Evolutionary conservation across 2,888 invertebrate genomes (phyloP).

Genomic region (Phyllotreta cruciferae): DNA sequence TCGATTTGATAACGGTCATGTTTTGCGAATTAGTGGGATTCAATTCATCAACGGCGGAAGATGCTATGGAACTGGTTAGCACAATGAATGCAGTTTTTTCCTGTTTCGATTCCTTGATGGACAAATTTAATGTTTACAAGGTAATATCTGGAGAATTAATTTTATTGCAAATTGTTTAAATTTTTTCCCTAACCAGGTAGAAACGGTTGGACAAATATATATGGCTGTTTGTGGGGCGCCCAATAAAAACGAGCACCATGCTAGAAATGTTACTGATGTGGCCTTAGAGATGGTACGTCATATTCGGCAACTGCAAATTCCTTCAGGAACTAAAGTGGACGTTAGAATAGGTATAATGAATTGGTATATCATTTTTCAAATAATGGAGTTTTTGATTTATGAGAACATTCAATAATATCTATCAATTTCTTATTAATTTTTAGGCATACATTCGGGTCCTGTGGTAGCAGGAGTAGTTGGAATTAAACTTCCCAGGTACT

Average conservation of each 20-base stretch:
- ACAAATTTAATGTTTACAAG: conserved; percentile 87
- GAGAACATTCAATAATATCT: background rate
- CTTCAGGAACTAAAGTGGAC: conserved; percentile 66
- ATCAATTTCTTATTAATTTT: conserved; percentile 12
- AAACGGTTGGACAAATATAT: conserved; percentile 91
- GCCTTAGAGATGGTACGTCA: conserved; percentile 77
- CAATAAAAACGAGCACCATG: conserved; percentile 76
- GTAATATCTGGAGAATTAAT: conserved; percentile 59
- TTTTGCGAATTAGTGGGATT: conserved; percentile 76
- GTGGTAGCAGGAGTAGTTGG: conserved; percentile 89
- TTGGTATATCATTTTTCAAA: background rate
- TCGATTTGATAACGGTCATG: conserved; percentile 79
- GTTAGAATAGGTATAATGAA: conserved; percentile 67
- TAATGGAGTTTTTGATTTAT: background rate
- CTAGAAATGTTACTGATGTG: conserved; percentile 78
- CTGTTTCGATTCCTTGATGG: conserved; percentile 83
- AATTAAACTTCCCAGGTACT: conserved; percentile 81
- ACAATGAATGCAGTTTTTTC: conserved; percentile 88
- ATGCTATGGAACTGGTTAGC: conserved; percentile 79
- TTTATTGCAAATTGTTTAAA: background rate
- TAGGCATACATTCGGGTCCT: conserved; percentile 83
- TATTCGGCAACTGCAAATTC: conserved; percentile 70
- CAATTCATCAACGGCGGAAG: conserved; percentile 66
- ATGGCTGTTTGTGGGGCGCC: conserved; percentile 93
- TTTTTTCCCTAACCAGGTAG: conserved; percentile 68